Evolutionary conservation across 1,140 invertebrate genomes (phyloP), one percentile per base, ranked within the genome.

Genomic region (Drosophila elegans): DNA sequence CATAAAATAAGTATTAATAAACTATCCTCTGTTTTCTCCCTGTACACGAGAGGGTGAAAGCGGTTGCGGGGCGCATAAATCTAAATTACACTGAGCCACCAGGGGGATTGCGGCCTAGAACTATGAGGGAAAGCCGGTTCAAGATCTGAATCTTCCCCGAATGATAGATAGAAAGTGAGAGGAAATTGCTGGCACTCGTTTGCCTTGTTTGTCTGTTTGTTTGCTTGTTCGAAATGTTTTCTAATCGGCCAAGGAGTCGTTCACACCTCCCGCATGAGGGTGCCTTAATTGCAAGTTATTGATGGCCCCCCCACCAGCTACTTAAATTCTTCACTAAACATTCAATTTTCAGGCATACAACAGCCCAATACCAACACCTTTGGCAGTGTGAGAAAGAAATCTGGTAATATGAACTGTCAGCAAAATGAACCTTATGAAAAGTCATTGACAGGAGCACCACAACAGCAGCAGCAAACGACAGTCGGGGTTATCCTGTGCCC

Each of bases 251-350:
- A 75, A 62, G 46, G 54, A 60, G 75, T 48, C 49, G 63, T 62
- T 68, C 62, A 69, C 60, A 80, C 61, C 77, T 69, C 48, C 38
- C 48, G 51, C 46, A 66, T 55, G 55, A 59, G 59, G 54, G 48
- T 32, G 46, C n/a, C 80, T 77, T 84, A 80, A 84, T 84, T 84
- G 73, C 77, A 62, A 85, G 73, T 84, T 84, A 84, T 85, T 77
- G 81, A 84, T 85, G 67, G 55, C 16, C 44, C 67, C 32, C 25
- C 11, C 16, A 10, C 9, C 3, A 10, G 7, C 16, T 36, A 12
- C 49, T 34, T 52, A 2, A 21, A 34, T 13, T 34, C 13, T 32
- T 25, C 42, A 46, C 56, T 74, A 51, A 78, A 68, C 59, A 68
- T 74, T 68, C 74, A 67, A 76, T 75, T 63, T 80, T 16, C 54